Percentiles rank a stretch among this genome's conserved stretches.
Evolutionary conservation across 92 coral and sea anemone species (phyloP).

Genomic region (Porites divaricata): DNA sequence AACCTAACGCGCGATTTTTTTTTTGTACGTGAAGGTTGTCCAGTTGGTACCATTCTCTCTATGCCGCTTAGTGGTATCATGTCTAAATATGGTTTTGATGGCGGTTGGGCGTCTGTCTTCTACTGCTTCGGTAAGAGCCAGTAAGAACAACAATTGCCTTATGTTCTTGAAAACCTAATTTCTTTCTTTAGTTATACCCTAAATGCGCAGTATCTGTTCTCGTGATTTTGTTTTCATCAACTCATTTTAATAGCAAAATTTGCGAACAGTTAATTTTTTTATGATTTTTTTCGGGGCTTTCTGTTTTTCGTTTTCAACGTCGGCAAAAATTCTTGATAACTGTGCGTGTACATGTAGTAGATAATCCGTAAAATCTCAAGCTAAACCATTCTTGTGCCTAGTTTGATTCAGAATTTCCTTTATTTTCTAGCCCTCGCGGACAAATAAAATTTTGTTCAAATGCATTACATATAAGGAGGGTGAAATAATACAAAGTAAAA

Average conservation of each 20-base stretch:
- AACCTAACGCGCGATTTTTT: not conserved
- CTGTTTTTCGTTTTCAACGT: no score
- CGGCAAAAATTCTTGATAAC: no score
- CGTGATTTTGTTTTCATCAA: not conserved
- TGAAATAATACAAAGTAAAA: no score
- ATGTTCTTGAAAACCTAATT: not conserved
- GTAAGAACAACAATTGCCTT: not conserved
- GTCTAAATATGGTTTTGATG: constrained; percentile 95
- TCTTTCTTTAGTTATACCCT: not conserved
- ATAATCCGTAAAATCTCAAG: no score
- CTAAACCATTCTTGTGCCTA: no score
- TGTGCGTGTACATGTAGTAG: no score
- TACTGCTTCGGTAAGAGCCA: constrained; percentile 86
- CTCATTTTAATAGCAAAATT: not conserved
- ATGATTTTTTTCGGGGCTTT: no score
- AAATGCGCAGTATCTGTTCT: not conserved
- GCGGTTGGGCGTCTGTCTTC: constrained; percentile 98
- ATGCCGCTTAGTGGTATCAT: constrained; percentile 96
- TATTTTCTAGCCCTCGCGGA: no score
- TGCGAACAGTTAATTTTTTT: not conserved
- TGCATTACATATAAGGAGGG: no score
- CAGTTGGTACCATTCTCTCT: constrained; percentile 93
- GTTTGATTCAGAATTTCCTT: no score
- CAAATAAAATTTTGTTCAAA: no score
- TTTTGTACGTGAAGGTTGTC: constrained; percentile 75